phyloP scores from a whole-genome alignment of 2,113 vertebrate species.

The Asarcornis scutulata region DNA sequence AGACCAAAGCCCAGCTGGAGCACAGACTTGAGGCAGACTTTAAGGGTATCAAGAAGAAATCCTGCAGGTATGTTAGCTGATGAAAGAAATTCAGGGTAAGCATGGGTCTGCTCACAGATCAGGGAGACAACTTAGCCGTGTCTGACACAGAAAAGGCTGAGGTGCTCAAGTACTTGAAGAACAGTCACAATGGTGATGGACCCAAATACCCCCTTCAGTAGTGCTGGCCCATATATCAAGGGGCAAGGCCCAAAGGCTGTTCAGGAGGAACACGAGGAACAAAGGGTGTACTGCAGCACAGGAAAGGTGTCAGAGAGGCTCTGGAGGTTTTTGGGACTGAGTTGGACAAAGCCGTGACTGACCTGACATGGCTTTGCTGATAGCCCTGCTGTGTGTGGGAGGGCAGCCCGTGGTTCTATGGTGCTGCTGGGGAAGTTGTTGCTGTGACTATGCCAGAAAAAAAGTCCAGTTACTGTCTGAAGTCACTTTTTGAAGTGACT shows the following conservation, averaged over 20 bases:
- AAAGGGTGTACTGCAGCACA: neutral
- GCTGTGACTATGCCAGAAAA: neutral
- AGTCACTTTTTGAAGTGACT: neutral
- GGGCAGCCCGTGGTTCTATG: neutral
- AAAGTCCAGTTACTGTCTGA: accelerated
- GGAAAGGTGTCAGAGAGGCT: neutral
- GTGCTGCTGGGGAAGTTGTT: accelerated
- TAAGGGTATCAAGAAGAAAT: neutral
- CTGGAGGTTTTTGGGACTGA: neutral
- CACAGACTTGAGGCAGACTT: neutral
- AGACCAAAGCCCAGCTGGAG: neutral
- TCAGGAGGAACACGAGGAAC: neutral
- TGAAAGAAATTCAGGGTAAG: neutral
- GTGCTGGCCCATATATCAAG: neutral
- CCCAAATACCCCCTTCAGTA: neutral
- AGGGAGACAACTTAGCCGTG: neutral
- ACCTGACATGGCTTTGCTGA: neutral
- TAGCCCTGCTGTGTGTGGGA: neutral
- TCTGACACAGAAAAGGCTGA: neutral
- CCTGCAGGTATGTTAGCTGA: neutral
- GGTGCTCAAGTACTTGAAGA: neutral
- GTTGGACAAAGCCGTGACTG: neutral
- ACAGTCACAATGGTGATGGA: neutral
- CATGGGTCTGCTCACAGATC: neutral
- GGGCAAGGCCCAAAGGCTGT: accelerated